Evolutionary conservation across 2,113 vertebrate genomes (phyloP).

Genomic region (Bubo scandiacus): DNA sequence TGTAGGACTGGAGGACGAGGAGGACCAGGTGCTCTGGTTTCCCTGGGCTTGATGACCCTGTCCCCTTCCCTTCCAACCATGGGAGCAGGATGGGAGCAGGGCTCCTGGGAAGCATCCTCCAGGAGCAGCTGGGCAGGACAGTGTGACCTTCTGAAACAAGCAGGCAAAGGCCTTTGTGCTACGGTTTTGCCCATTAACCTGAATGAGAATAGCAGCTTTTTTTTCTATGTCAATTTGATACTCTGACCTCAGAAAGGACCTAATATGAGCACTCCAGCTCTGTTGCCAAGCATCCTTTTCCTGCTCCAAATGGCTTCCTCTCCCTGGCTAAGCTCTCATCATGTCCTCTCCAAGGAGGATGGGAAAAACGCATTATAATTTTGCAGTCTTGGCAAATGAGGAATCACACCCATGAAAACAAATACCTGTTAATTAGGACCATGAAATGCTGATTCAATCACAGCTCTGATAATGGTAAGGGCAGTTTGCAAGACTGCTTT

Average conservation of each 20-base stretch:
- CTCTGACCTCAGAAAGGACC: not conserved
- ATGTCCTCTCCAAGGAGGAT: constrained; percentile 37
- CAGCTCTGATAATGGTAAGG: not conserved
- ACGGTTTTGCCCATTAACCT: not conserved
- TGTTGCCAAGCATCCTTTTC: constrained; percentile 62
- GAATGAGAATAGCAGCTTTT: not conserved
- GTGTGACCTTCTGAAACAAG: not conserved
- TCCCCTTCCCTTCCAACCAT: not conserved
- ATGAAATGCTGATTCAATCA: constrained; percentile 2
- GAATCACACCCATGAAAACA: not conserved
- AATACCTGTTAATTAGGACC: constrained; percentile 8
- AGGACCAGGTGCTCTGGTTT: not conserved
- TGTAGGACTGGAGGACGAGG: not conserved
- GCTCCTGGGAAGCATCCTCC: not conserved
- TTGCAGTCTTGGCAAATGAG: constrained; percentile 32
- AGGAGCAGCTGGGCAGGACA: not conserved
- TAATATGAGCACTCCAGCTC: not conserved
- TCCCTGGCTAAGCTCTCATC: not conserved
- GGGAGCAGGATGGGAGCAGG: not conserved
- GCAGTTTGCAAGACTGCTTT: not conserved
- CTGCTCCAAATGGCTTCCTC: constrained; percentile 66
- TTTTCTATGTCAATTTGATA: not conserved
- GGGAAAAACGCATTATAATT: not conserved
- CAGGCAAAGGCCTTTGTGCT: not conserved
- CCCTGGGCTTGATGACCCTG: not conserved